These are phyloP conservation scores for Ormyrus thymus DNA, from an alignment of 2,888 invertebrate genomes.

Conservation along the genomic window DNA sequence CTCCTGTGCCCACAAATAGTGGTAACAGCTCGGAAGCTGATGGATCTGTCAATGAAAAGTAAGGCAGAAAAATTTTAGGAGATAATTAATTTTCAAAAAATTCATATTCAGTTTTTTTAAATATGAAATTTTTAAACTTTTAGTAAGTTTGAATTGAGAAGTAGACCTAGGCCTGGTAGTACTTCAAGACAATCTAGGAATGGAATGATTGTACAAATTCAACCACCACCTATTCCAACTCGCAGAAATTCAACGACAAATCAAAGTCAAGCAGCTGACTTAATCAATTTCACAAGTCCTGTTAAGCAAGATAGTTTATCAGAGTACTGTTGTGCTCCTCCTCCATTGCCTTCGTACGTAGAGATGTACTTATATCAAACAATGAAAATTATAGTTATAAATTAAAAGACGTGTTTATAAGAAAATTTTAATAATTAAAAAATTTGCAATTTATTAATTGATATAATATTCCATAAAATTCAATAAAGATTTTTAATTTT, in stretches of 20 bases:
- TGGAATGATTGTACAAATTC: slow-evolving; percentile 74
- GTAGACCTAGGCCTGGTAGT: slow-evolving; percentile 79
- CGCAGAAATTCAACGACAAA: slow-evolving; percentile 71
- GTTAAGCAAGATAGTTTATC: slow-evolving; percentile 69
- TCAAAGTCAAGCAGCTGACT: slow-evolving; percentile 64
- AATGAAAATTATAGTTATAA: no score
- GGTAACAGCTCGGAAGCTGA: slow-evolving; percentile 64
- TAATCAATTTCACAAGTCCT: slow-evolving; percentile 73
- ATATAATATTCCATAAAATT: not conserved
- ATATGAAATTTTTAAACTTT: slow-evolving; percentile 9
- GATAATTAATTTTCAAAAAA: not conserved
- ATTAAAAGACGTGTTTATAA: not conserved
- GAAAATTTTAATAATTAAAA: not conserved
- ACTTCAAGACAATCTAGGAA: slow-evolving; percentile 74
- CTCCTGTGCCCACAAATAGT: slow-evolving; percentile 50
- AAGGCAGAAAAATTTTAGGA: slow-evolving; percentile 22
- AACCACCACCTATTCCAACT: slow-evolving; percentile 73
- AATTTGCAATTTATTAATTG: not conserved
- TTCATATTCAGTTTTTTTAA: not conserved
- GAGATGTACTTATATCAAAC: slow-evolving; percentile 2
- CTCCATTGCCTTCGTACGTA: slow-evolving; percentile 68
- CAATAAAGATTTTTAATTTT: slow-evolving; percentile 14
- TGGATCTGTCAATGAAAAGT: slow-evolving; percentile 66
- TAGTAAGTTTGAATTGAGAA: slow-evolving; percentile 75
- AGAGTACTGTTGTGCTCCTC: slow-evolving; percentile 68